Conservation (phyloP, 2,797 vertebrate genomes). For the Parauchenoglanis ngamensis region DNA sequence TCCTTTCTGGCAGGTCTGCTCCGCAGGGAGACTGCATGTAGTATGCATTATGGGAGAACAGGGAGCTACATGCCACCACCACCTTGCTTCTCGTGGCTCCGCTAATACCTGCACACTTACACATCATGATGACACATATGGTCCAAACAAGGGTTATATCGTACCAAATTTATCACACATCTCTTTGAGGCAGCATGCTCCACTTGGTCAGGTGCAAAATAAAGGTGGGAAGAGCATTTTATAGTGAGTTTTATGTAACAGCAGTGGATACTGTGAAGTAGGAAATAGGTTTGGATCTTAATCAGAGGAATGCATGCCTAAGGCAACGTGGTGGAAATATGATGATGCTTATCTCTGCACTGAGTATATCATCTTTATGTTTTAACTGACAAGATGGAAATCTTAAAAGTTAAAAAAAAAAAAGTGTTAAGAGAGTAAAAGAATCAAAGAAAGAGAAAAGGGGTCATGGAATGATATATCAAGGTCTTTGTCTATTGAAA, state of each 20-base stretch:
- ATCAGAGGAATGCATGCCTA: constrained; percentile 40
- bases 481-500: not conserved
- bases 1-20: constrained; percentile 16
- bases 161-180: not conserved
- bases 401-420: not conserved
- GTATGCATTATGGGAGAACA: not conserved
- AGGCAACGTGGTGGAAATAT: constrained; percentile 8
- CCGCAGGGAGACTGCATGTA: constrained; percentile 2
- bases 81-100: not conserved
- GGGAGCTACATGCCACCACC: constrained; percentile 10
- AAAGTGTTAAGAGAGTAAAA: not conserved
- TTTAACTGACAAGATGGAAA: constrained; percentile 32
- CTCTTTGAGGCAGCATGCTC: not conserved
- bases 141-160: constrained; percentile 16
- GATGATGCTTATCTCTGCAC: constrained; percentile 21
- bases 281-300: constrained; percentile 39
- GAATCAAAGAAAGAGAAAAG: not conserved
- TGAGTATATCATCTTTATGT: constrained; percentile 27
- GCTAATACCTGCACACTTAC: constrained; percentile 1
- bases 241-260: constrained; percentile 38
- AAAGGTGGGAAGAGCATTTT: constrained; percentile 26
- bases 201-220: not conserved
- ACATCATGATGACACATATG: constrained; percentile 17
- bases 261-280: constrained; percentile 21
- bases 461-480: not conserved